Evolutionary conservation across 2,797 vertebrate genomes (phyloP), one percentile per base, ranked within the genome.

Genomic region (Cossypha polioptera): DNA sequence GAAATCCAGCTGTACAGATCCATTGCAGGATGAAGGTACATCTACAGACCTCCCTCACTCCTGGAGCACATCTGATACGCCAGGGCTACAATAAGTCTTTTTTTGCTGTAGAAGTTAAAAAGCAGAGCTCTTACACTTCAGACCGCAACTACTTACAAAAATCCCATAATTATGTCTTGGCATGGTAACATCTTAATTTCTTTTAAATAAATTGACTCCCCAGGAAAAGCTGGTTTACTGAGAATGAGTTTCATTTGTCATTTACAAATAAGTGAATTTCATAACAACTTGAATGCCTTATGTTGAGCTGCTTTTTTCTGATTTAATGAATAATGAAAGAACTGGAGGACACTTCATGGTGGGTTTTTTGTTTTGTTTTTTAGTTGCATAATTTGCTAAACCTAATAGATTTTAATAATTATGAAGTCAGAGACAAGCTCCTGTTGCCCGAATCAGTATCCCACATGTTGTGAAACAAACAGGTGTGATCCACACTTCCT

Each of bases 301-400:
- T 94, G 91, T 86, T 5, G 5, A 90, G 51, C 61, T 94, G 54
- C 61, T 53, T 91, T 43, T 88, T 95, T 90, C 58, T 66, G 75
- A 79, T 78, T 54, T 94, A 86, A 94, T 90, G 82, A 94, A 75
- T 93, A 93, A 94, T 88, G 54, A 33, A 83, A 86, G 42, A 90
- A 75, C 29, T 90, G 69, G 58, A 92, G 35, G 73, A 48, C 13
- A 50, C 25, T 53, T 89, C 35, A 11, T 72, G 29, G 22, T 66
- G 67, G 0, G 7, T 26, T 55, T 74, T 72, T 45, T 54, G 12
- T 29, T 18, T 16, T 38, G 19, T 40, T 94, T 83, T 76, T 40
- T 19, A 71, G 61, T 69, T 59, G 59, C 9, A 12, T 88, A 31
- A 86, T 92, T 93, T 86, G 42, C 83, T 67, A 54, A 82, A 35